Percentiles rank a stretch among this genome's conserved stretches.
phyloP scores from a whole-genome alignment of 2,797 vertebrate genomes.

The Oryzias dopingdopingensis region DNA sequence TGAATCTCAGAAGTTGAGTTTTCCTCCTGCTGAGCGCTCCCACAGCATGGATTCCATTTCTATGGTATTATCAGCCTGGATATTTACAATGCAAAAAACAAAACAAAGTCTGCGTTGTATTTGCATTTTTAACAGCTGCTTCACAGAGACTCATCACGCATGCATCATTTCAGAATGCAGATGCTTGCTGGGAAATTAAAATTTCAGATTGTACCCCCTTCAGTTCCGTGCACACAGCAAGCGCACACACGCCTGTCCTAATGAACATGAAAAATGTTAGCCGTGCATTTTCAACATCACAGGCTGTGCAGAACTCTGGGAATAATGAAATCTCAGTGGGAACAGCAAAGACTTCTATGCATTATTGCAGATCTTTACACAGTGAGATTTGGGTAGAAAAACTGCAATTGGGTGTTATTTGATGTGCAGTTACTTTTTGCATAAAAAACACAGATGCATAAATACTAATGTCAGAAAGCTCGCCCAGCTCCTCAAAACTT shows the following conservation, averaged over 20 bases:
- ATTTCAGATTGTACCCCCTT: constrained; percentile 31
- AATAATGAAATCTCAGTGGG: constrained; percentile 54
- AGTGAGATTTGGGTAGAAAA: no score
- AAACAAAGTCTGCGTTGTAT: constrained; percentile 22
- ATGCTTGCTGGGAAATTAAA: constrained; percentile 35
- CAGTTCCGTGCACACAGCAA: constrained; percentile 3
- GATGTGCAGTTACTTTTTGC: no score
- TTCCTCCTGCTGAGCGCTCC: no score
- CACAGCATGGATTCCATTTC: not conserved
- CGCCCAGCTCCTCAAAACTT: no score
- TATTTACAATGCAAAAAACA: constrained; percentile 47
- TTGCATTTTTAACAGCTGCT: constrained; percentile 51
- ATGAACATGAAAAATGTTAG: constrained; percentile 34
- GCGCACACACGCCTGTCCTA: not conserved
- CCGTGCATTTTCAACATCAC: constrained; percentile 45
- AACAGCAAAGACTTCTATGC: constrained; percentile 27
- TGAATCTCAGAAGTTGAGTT: no score
- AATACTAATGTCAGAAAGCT: no score
- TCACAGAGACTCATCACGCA: constrained; percentile 29
- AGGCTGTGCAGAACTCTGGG: constrained; percentile 36
- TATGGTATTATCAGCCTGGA: constrained; percentile 38
- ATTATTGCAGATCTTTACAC: not conserved
- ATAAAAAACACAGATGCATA: no score
- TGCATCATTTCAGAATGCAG: constrained; percentile 24
- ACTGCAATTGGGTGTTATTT: no score